Conservation (phyloP, 2,888 invertebrate genomes). For the Colostygia pectinataria region DNA sequence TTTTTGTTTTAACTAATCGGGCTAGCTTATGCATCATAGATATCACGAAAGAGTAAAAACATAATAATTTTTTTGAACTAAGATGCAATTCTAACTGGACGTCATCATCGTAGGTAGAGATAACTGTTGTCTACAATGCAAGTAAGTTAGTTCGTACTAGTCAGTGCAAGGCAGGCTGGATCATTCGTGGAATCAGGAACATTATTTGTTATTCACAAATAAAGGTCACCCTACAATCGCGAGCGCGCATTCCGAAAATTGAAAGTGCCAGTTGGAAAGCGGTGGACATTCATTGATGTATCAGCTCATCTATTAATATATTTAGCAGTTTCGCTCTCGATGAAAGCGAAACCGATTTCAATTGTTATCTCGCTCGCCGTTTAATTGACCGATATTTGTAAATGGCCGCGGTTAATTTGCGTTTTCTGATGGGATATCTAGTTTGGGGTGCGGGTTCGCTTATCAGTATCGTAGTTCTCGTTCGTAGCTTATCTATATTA, state of each 20-base stretch:
- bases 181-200: too few relatives aligned
- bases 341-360: slow-evolving; percentile 78
- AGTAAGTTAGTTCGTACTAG: too few relatives aligned
- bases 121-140: too few relatives aligned
- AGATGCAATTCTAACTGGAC: too few relatives aligned
- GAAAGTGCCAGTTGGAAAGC: slow-evolving; percentile 71
- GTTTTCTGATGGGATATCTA: slow-evolving; percentile 38
- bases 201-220: slow-evolving; percentile 17
- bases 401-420: slow-evolving; percentile 59
- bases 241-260: slow-evolving; percentile 58
- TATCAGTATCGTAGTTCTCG: too few relatives aligned
- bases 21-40: too few relatives aligned
- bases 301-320: slow-evolving; percentile 78
- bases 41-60: too few relatives aligned
- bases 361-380: slow-evolving; percentile 73
- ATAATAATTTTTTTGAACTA: too few relatives aligned
- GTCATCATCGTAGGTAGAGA: too few relatives aligned
- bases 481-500: too few relatives aligned
- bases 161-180: too few relatives aligned
- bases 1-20: too few relatives aligned
- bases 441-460: not conserved
- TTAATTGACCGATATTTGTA: slow-evolving; percentile 81
- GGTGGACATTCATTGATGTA: slow-evolving; percentile 71
- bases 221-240: slow-evolving; percentile 35
- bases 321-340: slow-evolving; percentile 67